Percentiles rank a stretch among this genome's conserved stretches.
Conservation (phyloP, 2,113 vertebrate species). For the Phainopepla nitens region DNA sequence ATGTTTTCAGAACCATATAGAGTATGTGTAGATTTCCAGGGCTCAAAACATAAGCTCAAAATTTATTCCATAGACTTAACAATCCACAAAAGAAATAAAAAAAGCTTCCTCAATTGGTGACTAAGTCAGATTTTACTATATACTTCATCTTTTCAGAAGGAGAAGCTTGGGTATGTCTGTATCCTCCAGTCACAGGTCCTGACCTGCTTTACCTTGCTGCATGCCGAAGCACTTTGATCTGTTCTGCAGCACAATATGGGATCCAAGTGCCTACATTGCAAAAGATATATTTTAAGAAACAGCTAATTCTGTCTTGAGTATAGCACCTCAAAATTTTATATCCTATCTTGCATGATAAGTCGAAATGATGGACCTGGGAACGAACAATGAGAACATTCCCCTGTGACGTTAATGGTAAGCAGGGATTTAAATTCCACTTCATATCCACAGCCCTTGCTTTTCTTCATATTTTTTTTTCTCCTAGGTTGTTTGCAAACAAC, state of each 20-base stretch:
- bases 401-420: neutral
- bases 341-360: neutral
- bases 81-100: neutral
- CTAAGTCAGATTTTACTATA: neutral
- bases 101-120: neutral
- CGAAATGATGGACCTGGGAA: neutral
- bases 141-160: neutral
- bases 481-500: neutral
- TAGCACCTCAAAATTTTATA: neutral
- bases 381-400: neutral
- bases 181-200: neutral
- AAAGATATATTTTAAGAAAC: neutral
- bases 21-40: neutral
- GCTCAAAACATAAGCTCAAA: neutral
- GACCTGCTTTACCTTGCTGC: conserved; percentile 23
- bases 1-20: neutral
- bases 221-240: neutral
- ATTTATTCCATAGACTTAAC: neutral
- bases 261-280: neutral
- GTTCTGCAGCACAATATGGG: neutral
- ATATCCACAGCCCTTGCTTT: neutral
- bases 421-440: neutral
- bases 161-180: neutral
- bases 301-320: neutral
- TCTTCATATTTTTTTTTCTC: neutral